Evolutionary conservation across 2,113 vertebrate genomes (phyloP).

Genomic region (Ammodytes dubius): DNA sequence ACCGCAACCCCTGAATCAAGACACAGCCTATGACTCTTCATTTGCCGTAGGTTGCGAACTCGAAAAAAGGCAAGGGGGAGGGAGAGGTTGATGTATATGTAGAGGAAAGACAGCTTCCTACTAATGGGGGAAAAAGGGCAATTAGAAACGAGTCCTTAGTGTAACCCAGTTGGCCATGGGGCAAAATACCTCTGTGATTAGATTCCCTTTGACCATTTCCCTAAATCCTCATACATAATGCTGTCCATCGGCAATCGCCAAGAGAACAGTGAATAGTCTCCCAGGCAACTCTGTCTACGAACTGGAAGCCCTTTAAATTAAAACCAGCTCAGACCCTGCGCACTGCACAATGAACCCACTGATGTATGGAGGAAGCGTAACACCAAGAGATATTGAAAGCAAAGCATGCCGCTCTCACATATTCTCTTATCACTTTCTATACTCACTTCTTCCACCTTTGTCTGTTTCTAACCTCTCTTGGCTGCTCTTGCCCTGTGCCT

Average conservation of each 20-base stretch:
- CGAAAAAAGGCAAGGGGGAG: slow-evolving; percentile 43
- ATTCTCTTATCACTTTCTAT: slow-evolving; percentile 5
- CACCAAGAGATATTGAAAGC: slow-evolving; percentile 9
- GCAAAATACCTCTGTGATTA: slow-evolving; percentile 72
- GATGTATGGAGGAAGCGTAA: slow-evolving; percentile 23
- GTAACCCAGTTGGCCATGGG: slow-evolving; percentile 71
- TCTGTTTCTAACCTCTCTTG: not conserved
- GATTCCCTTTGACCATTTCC: slow-evolving; percentile 75
- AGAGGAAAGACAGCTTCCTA: slow-evolving; percentile 68
- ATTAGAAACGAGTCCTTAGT: slow-evolving; percentile 78
- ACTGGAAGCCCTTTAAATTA: slow-evolving; percentile 66
- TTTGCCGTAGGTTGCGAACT: slow-evolving; percentile 72
- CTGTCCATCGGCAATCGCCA: slow-evolving; percentile 49
- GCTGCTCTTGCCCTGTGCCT: slow-evolving; percentile 30
- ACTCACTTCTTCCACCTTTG: not conserved
- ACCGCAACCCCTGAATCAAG: too few species aligned
- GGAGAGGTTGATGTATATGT: slow-evolving; percentile 46
- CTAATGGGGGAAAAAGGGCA: slow-evolving; percentile 71
- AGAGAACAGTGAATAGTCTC: slow-evolving; percentile 57
- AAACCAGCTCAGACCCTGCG: slow-evolving; percentile 33
- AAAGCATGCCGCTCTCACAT: slow-evolving; percentile 21
- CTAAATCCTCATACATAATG: slow-evolving; percentile 59
- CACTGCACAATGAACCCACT: not conserved
- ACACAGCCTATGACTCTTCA: slow-evolving; percentile 78
- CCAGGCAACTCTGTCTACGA: slow-evolving; percentile 33